Base-by-base conservation (phyloP, 2,797 vertebrate genomes). In the Melanogrammus aeglefinus region DNA sequence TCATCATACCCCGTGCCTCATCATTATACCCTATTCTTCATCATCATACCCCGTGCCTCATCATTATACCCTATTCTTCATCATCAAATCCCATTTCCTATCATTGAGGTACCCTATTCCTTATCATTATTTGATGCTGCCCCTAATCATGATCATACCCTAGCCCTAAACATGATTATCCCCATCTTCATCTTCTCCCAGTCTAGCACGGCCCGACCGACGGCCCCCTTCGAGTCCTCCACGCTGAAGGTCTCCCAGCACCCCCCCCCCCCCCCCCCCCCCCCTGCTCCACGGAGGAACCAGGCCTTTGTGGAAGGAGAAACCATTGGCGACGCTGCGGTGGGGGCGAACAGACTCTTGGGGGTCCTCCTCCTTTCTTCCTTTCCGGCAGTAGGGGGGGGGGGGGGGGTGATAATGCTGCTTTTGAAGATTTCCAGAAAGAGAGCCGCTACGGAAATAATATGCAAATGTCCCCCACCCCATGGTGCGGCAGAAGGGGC, bases 391-490 rank as follows among this genome's bases (percentile, higher is more conserved):
- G 70, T n/a, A n/a, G 82, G 73, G 31, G 31, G 2, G 29, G 29
- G 29, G 29, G 29, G 31, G 31, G 31, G 31, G 81, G 80, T 83
- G 87, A 93, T 92, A 91, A 94, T 90, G 84, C 86, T 79, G 81
- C 90, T 87, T 89, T 91, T 92, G 91, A 93, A 95, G 89, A 91
- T 92, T 92, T 92, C 75, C 80, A 86, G 57, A 66, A 66, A 66
- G 57, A 69, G 77, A 92, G 85, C 79, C 88, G 77, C 82, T 73
- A 88, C 85, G 86, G 86, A 91, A 93, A 92, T 86, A 89, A 83
- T 92, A 92, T 93, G 92, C 92, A 92, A 93, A 94, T 93, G 83
- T 84, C 6, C 8, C 8, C 84, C 78, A 69, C 91, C 92, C 90
- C 91, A 88, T 88, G 90, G 78, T 83, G 92, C 1, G n/a, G 89